Base-by-base conservation (phyloP, 2,888 invertebrate species). In the Phyllotreta striolata region DNA sequence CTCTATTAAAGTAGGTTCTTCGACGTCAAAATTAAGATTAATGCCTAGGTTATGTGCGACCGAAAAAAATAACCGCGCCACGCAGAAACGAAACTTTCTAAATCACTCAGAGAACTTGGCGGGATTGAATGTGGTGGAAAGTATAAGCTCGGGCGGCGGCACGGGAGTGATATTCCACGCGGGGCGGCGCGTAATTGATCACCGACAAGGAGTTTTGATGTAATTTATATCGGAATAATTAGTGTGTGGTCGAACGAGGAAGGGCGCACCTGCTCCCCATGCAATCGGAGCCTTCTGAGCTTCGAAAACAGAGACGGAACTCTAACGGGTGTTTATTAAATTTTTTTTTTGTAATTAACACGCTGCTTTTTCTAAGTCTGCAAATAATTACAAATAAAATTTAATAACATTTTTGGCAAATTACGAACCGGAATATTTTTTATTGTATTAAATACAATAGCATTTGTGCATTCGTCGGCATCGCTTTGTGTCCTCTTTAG, bases 221-320 rank as follows among this genome's bases (percentile, higher is more conserved):
- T 76, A 79, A 80, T 80, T 80, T 77, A 78, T 77, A 78, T 79
- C 76, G 76, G 77, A 78, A 78, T 78, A 78, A 80, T 79, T 77
- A 78, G 77, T 72, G 75, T 75, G 74, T 75, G 76, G 76, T 71
- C 74, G 75, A 76, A 75, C 76, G 64, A 73, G 68, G 70, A 71
- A 74, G 70, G 71, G 70, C 70, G 66, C 78, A 78, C 76, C 78
- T 78, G 78, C 76, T 74, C 66, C 77, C 75, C 14, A 24, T 24
- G 24, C 47, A 47, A 47, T 24, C 7, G 10, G 14, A 51, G 35
- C 37, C 51, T 24, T 24, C 24, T 24, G 24, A 24, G 24, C 24
- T 24, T 24, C 24, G 24, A 4, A 24, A 24, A 24, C 24, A 24
- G 24, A 24, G 24, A 24, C 24, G 24, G 24, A 4, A 24, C 24